Conservation (phyloP, 2,113 vertebrate species). For the Tychaedon coryphoeus region DNA sequence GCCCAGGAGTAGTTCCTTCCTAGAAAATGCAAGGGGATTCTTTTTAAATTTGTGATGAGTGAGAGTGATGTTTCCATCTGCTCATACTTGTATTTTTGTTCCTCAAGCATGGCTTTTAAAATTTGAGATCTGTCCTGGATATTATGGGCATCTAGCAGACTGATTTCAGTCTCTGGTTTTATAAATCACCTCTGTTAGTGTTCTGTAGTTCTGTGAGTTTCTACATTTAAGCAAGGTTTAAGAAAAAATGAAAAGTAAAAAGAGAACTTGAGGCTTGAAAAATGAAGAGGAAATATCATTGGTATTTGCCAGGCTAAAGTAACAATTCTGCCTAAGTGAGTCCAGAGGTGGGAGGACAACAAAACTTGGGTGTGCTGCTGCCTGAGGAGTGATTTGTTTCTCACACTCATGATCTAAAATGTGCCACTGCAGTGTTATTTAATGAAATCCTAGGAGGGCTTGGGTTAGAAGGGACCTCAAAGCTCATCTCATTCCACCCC, state of each 20-base stretch:
- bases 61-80: neutral
- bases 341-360: neutral
- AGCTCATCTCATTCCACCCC: accelerated
- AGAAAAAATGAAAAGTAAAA: neutral
- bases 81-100: neutral
- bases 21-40: neutral
- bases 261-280: neutral
- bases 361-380: neutral
- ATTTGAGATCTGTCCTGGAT: neutral
- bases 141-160: accelerated
- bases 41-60: neutral
- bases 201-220: neutral
- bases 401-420: neutral
- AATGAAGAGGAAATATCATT: neutral
- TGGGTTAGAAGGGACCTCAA: neutral
- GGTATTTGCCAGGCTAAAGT: neutral
- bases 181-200: neutral
- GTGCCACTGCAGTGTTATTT: neutral
- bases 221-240: neutral
- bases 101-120: neutral
- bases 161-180: neutral
- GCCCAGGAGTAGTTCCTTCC: neutral
- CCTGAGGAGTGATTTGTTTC: neutral
- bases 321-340: neutral
- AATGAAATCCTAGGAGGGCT: neutral